Conservation (phyloP, 2,113 vertebrate species). For the Campylorhamphus procurvoides region DNA sequence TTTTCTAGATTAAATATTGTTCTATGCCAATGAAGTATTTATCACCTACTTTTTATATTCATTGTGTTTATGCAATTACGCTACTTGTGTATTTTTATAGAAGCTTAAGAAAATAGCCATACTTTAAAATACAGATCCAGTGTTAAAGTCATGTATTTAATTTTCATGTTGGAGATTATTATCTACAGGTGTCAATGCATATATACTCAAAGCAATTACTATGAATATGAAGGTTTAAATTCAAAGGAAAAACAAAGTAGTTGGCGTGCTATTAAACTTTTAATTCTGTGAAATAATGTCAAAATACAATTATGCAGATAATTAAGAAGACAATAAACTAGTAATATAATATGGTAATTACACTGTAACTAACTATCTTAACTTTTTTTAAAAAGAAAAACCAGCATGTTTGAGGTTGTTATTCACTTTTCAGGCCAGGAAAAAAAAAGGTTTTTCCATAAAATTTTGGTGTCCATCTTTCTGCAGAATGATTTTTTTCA, state of each 20-base stretch:
- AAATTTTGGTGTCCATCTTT: neutral
- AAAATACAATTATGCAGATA: neutral
- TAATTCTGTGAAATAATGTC: neutral
- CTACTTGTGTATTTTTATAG: neutral
- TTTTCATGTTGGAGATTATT: neutral
- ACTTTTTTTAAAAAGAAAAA: neutral
- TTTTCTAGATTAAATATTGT: neutral
- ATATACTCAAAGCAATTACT: neutral
- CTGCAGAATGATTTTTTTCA: neutral
- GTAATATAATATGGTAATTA: neutral
- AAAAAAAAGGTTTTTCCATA: neutral
- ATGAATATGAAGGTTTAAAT: neutral
- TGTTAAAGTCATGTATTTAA: neutral
- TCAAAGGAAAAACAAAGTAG: neutral
- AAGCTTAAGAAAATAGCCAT: neutral
- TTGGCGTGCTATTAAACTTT: neutral
- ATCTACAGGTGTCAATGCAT: neutral
- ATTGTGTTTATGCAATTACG: neutral
- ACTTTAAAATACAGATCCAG: neutral
- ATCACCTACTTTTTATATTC: neutral
- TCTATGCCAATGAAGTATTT: neutral
- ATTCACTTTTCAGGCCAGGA: neutral
- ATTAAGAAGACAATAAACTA: neutral
- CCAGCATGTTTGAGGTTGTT: neutral
- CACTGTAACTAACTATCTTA: neutral